phyloP scores from a whole-genome alignment of 2,797 vertebrate genomes.

The Cossypha niveicapilla region DNA sequence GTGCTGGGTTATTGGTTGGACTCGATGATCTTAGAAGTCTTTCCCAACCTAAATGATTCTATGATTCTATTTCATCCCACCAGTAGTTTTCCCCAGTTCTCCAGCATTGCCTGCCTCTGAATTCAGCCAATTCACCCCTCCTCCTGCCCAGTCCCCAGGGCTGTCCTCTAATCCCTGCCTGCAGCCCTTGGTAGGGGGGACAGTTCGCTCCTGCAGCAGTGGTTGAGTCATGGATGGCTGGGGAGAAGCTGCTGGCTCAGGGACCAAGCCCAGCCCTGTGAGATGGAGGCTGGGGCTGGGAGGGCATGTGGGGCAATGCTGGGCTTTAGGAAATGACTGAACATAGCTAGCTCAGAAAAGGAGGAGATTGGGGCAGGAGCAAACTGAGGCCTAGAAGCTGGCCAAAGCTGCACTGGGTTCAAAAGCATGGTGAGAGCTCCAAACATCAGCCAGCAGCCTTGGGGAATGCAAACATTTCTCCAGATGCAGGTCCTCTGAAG shows the following conservation, averaged over 20 bases:
- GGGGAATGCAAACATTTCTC: background rate
- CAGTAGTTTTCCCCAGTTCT: background rate
- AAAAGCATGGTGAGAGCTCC: background rate
- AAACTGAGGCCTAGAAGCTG: background rate
- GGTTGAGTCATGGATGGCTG: background rate
- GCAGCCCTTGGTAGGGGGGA: background rate
- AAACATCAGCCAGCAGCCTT: background rate
- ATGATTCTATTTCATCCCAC: background rate
- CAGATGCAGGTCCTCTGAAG: background rate
- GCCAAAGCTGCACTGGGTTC: accelerated
- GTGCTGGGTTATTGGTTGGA: background rate
- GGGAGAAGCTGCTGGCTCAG: background rate
- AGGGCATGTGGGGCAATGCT: background rate
- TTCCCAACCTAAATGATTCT: background rate
- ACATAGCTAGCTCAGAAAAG: background rate
- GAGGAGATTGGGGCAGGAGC: background rate
- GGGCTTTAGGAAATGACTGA: background rate
- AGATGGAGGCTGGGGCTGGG: background rate
- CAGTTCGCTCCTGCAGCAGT: background rate
- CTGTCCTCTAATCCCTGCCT: background rate
- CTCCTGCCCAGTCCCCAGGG: background rate
- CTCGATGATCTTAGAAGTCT: background rate
- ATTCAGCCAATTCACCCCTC: background rate
- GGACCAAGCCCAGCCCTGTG: background rate
- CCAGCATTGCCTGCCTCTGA: background rate